A percentile compares a stretch with the other conserved stretches of the same genome.
Evolutionary conservation across 2,797 vertebrate genomes (phyloP).

Genomic region (Lerista edwardsae): DNA sequence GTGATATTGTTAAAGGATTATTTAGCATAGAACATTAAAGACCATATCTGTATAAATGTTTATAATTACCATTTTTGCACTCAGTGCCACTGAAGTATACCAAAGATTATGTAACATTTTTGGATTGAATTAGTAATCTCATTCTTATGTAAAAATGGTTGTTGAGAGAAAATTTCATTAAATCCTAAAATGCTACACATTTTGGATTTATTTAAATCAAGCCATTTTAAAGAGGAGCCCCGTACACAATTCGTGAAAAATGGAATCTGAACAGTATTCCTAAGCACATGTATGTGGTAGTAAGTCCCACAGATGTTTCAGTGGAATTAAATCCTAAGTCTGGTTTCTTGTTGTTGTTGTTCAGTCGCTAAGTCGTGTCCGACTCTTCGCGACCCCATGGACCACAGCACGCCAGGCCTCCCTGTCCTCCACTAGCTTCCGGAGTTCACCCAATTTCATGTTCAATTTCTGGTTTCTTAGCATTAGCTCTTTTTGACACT

Average conservation of each 20-base stretch:
- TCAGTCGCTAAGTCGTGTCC: too few species aligned
- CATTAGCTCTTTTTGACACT: neutral
- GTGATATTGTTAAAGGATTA: conserved; percentile 21
- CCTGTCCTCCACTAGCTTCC: too few species aligned
- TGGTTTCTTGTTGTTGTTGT: too few species aligned
- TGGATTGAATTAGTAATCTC: neutral
- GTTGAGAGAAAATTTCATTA: neutral
- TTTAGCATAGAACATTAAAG: neutral
- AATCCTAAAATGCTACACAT: neutral
- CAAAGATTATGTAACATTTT: conserved; percentile 26
- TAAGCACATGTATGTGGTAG: neutral
- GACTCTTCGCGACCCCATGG: too few species aligned
- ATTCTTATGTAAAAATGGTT: conserved; percentile 12
- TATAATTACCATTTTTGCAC: conserved; percentile 58
- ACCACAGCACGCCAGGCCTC: too few species aligned
- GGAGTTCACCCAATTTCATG: too few species aligned
- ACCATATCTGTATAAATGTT: neutral
- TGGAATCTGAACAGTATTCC: neutral
- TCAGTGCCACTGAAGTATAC: conserved; percentile 5
- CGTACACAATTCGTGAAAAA: neutral
- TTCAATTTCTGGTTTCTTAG: too few species aligned
- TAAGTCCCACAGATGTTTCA: neutral
- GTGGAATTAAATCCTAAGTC: neutral
- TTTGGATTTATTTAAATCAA: neutral
- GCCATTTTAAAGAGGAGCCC: neutral